phyloP scores from a whole-genome alignment of 1,140 invertebrate species.

The Sycophaga agraensis region DNA sequence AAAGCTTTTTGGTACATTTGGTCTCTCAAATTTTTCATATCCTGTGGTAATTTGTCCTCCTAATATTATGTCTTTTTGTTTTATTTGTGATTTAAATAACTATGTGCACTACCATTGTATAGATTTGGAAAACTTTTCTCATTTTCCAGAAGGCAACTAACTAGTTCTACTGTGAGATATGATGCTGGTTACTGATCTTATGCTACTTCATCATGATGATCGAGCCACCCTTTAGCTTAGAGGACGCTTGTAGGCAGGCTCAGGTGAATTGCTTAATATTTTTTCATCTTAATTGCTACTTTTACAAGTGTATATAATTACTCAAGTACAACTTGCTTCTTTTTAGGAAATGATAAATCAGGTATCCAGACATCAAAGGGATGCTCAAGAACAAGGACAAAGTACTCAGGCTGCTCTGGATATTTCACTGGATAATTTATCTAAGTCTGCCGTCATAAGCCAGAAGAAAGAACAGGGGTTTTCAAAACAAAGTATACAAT shows the following conservation, averaged over 20 bases:
- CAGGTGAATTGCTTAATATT: conserved; percentile 40
- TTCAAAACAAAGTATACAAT: conserved; percentile 53
- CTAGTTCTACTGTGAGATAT: conserved; percentile 45
- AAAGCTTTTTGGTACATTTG: too few species aligned
- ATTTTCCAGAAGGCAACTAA: conserved; percentile 44
- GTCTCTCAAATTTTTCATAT: too few species aligned
- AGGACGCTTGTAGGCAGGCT: conserved; percentile 54
- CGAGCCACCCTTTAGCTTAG: conserved; percentile 48
- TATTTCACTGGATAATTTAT: conserved; percentile 40
- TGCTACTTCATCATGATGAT: conserved; percentile 43
- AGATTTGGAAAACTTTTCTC: background rate
- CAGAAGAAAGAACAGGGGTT: conserved; percentile 50
- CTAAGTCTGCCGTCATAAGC: conserved; percentile 25
- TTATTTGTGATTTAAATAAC: too few species aligned
- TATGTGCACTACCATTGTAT: too few species aligned
- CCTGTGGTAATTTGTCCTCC: too few species aligned
- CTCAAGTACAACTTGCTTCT: background rate
- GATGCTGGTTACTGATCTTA: conserved; percentile 42
- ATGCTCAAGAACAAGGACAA: conserved; percentile 39
- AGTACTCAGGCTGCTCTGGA: conserved; percentile 32
- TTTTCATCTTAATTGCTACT: conserved; percentile 1
- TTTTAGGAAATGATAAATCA: conserved; percentile 52
- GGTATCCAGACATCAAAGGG: conserved; percentile 44
- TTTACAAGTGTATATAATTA: background rate
- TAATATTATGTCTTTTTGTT: too few species aligned